A percentile compares a stretch with the other conserved stretches of the same genome.
These are phyloP conservation scores for Abrostola tripartita DNA, from an alignment of 2,888 invertebrate genomes.

Conservation along the genomic window DNA sequence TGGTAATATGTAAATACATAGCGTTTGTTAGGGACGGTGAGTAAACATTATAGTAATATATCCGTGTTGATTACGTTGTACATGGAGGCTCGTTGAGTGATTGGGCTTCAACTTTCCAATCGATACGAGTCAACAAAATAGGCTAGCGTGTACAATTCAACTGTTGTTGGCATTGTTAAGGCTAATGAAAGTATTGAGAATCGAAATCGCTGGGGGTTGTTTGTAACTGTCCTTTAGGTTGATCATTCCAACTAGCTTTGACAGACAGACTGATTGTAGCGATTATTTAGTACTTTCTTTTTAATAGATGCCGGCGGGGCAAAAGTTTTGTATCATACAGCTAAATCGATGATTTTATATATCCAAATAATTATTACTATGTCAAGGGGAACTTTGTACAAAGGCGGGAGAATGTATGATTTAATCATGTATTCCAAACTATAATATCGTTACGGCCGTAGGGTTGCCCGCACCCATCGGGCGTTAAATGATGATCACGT, in stretches of 20 bases:
- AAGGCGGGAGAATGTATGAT: constrained; percentile 54
- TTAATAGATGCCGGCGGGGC: constrained; percentile 14
- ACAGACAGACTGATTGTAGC: constrained; percentile 10
- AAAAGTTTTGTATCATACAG: constrained; percentile 30
- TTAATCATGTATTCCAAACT: constrained; percentile 65
- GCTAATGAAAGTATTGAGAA: constrained; percentile 55
- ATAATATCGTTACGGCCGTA: constrained; percentile 59
- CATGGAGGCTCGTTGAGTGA: constrained; percentile 57
- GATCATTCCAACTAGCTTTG: constrained; percentile 22
- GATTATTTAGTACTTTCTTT: constrained; percentile 12
- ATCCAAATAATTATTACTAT: constrained; percentile 36
- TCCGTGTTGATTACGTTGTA: constrained; percentile 60
- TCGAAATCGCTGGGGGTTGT: constrained; percentile 30
- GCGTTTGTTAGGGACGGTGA: constrained; percentile 49
- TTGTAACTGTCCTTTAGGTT: constrained; percentile 28
- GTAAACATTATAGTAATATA: constrained; percentile 58
- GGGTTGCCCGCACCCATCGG: constrained; percentile 62
- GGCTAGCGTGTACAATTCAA: constrained; percentile 47
- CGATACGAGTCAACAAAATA: constrained; percentile 59
- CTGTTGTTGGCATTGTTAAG: constrained; percentile 52
- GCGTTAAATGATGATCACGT: constrained; percentile 78
- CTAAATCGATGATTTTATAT: constrained; percentile 28
- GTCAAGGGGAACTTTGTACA: constrained; percentile 35
- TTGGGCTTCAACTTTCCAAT: constrained; percentile 61
- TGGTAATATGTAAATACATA: constrained; percentile 15